Evolutionary conservation across 2,888 invertebrate species (phyloP).

Genomic region (Sylvicola fuscatus): DNA sequence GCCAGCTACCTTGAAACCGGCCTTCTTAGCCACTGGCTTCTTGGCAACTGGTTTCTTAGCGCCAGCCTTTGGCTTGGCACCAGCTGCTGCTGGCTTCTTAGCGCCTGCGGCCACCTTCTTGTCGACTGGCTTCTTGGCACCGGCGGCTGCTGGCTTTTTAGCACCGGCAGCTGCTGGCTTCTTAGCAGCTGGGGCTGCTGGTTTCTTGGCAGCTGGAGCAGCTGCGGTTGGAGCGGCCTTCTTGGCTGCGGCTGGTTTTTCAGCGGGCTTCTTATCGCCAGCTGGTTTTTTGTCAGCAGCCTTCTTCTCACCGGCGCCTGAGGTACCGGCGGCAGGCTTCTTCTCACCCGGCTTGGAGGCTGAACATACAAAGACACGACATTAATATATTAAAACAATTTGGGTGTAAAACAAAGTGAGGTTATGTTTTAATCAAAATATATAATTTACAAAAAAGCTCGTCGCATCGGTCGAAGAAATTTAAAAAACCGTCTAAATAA

Average conservation of each 20-base stretch:
- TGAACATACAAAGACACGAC: too few relatives aligned
- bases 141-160: constrained; percentile 14
- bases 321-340: constrained; percentile 16
- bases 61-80: constrained; percentile 17
- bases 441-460: too few relatives aligned
- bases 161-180: constrained; percentile 17
- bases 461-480: too few relatives aligned
- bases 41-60: constrained; percentile 29
- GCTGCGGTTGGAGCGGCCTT: constrained; percentile 21
- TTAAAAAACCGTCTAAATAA: too few relatives aligned
- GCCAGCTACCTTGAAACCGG: constrained; percentile 10
- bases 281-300: constrained; percentile 22
- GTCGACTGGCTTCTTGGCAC: constrained; percentile 23
- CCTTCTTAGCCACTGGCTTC: constrained; percentile 11
- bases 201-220: constrained; percentile 14
- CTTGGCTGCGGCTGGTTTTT: constrained; percentile 23
- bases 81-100: constrained; percentile 28
- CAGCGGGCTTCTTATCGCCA: constrained; percentile 24
- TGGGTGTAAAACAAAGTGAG: neutral
- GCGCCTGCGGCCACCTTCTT: constrained; percentile 21
- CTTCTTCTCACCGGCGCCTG: constrained; percentile 15
- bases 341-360: constrained; percentile 8
- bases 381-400: neutral
- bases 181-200: constrained; percentile 13
- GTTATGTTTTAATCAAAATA: too few relatives aligned